Conservation (phyloP, 37 sponge, comb jelly and placozoan species). For the Ephydatia muelleri region DNA sequence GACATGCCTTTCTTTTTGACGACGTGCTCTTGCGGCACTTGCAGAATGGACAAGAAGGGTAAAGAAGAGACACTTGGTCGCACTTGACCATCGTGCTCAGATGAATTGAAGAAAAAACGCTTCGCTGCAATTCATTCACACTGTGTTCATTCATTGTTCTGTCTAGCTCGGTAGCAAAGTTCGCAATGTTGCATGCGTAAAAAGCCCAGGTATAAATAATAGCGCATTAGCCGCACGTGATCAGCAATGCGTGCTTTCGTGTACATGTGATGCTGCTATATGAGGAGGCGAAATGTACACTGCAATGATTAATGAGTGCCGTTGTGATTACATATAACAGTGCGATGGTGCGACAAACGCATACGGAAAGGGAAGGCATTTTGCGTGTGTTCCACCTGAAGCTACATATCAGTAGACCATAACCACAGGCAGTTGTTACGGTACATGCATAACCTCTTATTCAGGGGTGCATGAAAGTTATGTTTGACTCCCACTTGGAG, state of each 20-base stretch:
- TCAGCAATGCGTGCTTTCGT: not conserved
- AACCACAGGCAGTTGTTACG: too few relatives aligned
- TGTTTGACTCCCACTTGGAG: too few relatives aligned
- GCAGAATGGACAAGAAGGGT: constrained; percentile 60
- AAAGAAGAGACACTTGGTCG: constrained; percentile 34
- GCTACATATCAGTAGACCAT: too few relatives aligned
- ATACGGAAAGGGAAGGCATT: too few relatives aligned
- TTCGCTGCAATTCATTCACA: constrained; percentile 53
- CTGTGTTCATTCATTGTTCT: too few relatives aligned
- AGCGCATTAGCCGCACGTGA: not conserved
- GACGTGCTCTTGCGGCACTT: constrained; percentile 9
- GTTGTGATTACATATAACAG: not conserved
- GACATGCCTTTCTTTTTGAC: constrained; percentile 39
- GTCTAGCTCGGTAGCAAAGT: too few relatives aligned
- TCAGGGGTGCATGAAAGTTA: too few relatives aligned
- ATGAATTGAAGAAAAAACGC: constrained; percentile 75
- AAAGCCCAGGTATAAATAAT: not conserved
- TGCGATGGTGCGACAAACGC: too few relatives aligned
- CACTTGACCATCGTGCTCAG: constrained; percentile 59
- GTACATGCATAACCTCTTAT: too few relatives aligned
- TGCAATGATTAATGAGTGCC: not conserved
- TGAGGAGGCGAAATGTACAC: not conserved
- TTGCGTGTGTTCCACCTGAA: too few relatives aligned
- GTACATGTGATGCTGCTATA: not conserved
- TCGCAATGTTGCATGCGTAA: too few relatives aligned